These are phyloP conservation scores for Chanos chanos DNA, from an alignment of 2,797 vertebrate species.

Conservation along the genomic window DNA sequence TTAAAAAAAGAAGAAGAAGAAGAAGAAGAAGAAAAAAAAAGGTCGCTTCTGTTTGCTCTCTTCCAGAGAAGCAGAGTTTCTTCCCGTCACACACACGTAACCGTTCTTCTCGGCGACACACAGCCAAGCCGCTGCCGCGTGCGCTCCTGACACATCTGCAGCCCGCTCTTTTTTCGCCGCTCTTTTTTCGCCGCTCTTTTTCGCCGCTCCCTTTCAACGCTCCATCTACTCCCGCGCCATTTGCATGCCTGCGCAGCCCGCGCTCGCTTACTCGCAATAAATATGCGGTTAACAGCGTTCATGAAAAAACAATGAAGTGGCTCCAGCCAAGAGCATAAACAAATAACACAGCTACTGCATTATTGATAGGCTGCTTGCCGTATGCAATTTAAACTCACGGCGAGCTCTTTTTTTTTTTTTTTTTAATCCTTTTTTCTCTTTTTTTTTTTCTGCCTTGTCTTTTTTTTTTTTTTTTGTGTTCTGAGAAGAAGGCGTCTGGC, in stretches of 20 bases:
- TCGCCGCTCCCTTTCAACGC: too few species aligned
- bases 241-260: constrained; percentile 43
- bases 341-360: constrained; percentile 58
- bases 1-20: too few species aligned
- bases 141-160: neutral
- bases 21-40: too few species aligned
- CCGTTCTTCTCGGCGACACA: too few species aligned
- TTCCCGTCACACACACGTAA: too few species aligned
- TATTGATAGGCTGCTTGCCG: constrained; percentile 53
- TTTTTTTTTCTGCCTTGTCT: neutral
- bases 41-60: too few species aligned
- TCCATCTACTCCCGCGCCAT: neutral
- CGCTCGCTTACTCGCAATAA: constrained; percentile 58
- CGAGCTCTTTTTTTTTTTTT: neutral
- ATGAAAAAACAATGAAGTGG: constrained; percentile 68
- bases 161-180: neutral
- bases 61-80: too few species aligned
- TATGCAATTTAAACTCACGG: constrained; percentile 24
- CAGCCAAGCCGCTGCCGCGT: neutral
- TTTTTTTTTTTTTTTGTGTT: neutral
- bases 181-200: too few species aligned
- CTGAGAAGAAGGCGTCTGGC: neutral
- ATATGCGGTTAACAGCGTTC: constrained; percentile 65
- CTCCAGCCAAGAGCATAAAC: constrained; percentile 62
- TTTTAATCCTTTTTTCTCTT: too few species aligned